Evolutionary conservation across 2,113 vertebrate genomes (phyloP).

Genomic region (Dipodomys spectabilis): DNA sequence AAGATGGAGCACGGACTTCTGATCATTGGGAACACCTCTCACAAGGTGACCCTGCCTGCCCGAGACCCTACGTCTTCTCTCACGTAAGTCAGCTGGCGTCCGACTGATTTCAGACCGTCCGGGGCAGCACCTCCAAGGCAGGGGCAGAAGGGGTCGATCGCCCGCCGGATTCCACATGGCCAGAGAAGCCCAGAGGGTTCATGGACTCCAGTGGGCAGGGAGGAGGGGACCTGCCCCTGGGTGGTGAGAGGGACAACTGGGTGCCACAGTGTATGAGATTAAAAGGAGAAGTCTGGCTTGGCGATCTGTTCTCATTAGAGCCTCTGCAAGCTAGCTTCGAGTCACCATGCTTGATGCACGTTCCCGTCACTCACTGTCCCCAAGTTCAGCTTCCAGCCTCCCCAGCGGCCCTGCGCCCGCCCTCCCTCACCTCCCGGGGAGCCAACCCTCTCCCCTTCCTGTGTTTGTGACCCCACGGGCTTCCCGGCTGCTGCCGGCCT

Average conservation of each 20-base stretch:
- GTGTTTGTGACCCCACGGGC: too few relatives aligned
- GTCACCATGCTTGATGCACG: not conserved
- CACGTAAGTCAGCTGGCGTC: fast-evolving
- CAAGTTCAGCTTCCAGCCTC: not conserved
- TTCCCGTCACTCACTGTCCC: not conserved
- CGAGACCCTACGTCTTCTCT: fast-evolving
- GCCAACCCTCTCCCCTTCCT: not conserved
- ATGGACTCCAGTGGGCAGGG: not conserved
- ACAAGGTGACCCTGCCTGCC: fast-evolving
- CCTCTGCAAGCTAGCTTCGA: fast-evolving
- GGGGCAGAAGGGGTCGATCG: fast-evolving
- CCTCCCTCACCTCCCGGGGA: too few relatives aligned
- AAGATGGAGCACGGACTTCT: fast-evolving
- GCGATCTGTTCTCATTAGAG: not conserved
- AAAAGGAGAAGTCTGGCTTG: not conserved
- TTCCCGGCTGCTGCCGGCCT: too few relatives aligned
- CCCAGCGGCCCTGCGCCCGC: not conserved
- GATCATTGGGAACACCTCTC: too few relatives aligned
- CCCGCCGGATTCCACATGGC: fast-evolving
- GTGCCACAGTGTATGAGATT: not conserved
- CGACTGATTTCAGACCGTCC: too few relatives aligned
- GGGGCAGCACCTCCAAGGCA: not conserved
- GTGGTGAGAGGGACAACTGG: fast-evolving
- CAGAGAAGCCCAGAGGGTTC: not conserved
- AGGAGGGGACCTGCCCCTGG: fast-evolving